Evolutionary conservation across 2,113 vertebrate genomes (phyloP).

Genomic region (human (Homo sapiens)): DNA sequence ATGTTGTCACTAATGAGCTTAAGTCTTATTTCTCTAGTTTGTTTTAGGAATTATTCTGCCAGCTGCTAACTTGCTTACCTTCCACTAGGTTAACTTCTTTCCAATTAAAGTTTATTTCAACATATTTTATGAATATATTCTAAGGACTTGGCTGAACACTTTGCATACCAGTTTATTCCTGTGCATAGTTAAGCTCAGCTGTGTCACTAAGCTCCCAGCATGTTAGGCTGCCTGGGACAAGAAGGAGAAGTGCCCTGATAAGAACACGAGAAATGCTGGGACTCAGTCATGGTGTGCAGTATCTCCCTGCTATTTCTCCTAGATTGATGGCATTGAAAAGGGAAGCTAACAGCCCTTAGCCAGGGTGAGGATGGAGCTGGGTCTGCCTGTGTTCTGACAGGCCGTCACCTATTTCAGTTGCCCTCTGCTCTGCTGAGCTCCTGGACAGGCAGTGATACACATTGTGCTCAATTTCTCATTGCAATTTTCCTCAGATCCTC

Average conservation of each 20-base stretch:
- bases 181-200: neutral
- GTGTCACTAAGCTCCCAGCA: neutral
- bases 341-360: neutral
- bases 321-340: neutral
- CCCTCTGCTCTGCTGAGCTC: neutral
- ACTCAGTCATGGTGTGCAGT: neutral
- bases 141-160: neutral
- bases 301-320: neutral
- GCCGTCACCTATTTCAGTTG: neutral
- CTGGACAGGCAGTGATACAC: neutral
- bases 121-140: neutral
- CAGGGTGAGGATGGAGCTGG: too few relatives aligned
- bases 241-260: neutral
- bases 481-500: neutral
- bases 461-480: neutral
- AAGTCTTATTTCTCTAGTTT: neutral
- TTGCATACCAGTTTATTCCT: neutral
- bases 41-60: neutral
- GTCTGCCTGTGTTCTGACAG: neutral
- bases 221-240: neutral
- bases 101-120: neutral
- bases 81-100: conserved; percentile 3
- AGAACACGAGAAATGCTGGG: neutral
- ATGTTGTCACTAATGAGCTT: neutral
- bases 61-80: conserved; percentile 24